Percentiles rank a stretch among this genome's conserved stretches.
Evolutionary conservation across 2,113 vertebrate species (phyloP).

Genomic region (Amblyornis subalaris): DNA sequence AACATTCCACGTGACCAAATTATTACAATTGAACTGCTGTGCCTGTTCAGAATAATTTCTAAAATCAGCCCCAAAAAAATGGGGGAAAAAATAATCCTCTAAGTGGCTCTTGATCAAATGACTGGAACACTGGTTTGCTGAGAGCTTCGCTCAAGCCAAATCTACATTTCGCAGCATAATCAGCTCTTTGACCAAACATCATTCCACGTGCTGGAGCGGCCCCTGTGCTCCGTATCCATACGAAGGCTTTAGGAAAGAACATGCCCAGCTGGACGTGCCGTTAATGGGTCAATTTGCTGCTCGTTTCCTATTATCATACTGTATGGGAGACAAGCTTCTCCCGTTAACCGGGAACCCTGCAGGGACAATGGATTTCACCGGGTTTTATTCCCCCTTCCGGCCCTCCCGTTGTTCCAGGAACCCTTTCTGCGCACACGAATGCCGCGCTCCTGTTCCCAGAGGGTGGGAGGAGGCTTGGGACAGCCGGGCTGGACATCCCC

Average conservation of each 20-base stretch:
- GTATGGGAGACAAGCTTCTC: not conserved
- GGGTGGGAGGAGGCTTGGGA: fast-evolving
- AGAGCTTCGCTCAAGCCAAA: not conserved
- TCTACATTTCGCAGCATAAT: not conserved
- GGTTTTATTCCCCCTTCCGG: not conserved
- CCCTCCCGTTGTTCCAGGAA: not conserved
- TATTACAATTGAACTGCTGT: not conserved
- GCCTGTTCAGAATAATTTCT: not conserved
- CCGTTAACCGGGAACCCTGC: not conserved
- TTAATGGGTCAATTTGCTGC: not conserved
- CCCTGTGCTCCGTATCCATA: not conserved
- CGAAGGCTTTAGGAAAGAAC: not conserved
- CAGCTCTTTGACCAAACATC: not conserved
- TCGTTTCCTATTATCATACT: not conserved
- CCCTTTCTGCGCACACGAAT: not conserved
- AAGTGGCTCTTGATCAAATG: not conserved
- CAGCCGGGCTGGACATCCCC: not conserved
- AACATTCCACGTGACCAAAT: not conserved
- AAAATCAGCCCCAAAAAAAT: not conserved
- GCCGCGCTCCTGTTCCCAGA: fast-evolving
- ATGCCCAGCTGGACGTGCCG: not conserved
- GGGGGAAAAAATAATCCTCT: fast-evolving
- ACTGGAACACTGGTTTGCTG: not conserved
- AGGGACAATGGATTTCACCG: not conserved
- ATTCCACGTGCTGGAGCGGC: not conserved